Evolutionary conservation across 2,797 vertebrate genomes (phyloP).

Genomic region (Chaunax sp.): DNA sequence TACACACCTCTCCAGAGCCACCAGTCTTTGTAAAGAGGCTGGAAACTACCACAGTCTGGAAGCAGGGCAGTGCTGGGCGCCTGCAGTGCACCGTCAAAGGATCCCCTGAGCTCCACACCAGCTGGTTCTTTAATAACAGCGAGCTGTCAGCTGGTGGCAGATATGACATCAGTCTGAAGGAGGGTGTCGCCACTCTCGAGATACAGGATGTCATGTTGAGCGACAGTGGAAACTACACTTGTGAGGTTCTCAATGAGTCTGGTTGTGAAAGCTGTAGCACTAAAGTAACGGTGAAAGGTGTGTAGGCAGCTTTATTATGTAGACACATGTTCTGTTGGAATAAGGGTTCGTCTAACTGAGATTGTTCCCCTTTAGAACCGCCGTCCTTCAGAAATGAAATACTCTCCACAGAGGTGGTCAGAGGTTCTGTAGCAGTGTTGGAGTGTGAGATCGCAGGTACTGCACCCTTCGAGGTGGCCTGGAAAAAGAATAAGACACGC

Average conservation of each 20-base stretch:
- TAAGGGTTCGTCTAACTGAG: slow-evolving; percentile 35
- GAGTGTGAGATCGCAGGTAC: slow-evolving; percentile 92
- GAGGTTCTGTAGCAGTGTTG: slow-evolving; percentile 88
- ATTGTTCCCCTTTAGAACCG: slow-evolving; percentile 86
- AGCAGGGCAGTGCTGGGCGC: slow-evolving; percentile 84
- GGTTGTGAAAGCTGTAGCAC: slow-evolving; percentile 90
- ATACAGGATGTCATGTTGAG: slow-evolving; percentile 83
- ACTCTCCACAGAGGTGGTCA: slow-evolving; percentile 87
- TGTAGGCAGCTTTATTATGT: slow-evolving; percentile 53
- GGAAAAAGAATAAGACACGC: slow-evolving; percentile 92
- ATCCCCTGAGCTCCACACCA: slow-evolving; percentile 89
- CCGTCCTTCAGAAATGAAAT: slow-evolving; percentile 90
- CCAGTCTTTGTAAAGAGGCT: slow-evolving; percentile 87
- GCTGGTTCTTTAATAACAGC: slow-evolving; percentile 91
- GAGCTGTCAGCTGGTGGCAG: slow-evolving; percentile 85
- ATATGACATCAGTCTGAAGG: slow-evolving; percentile 80
- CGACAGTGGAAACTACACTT: slow-evolving; percentile 89
- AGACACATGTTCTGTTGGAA: neutral
- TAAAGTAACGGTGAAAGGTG: slow-evolving; percentile 91
- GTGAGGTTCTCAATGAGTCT: slow-evolving; percentile 90
- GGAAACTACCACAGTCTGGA: slow-evolving; percentile 89
- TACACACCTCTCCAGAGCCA: slow-evolving; percentile 62
- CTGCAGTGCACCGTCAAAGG: slow-evolving; percentile 90
- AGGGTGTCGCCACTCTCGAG: slow-evolving; percentile 84
- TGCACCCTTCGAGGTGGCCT: slow-evolving; percentile 91